A percentile compares a stretch with the other conserved stretches of the same genome.
Conservation (phyloP, 2,113 vertebrate species). For the Eretmochelys imbricata region DNA sequence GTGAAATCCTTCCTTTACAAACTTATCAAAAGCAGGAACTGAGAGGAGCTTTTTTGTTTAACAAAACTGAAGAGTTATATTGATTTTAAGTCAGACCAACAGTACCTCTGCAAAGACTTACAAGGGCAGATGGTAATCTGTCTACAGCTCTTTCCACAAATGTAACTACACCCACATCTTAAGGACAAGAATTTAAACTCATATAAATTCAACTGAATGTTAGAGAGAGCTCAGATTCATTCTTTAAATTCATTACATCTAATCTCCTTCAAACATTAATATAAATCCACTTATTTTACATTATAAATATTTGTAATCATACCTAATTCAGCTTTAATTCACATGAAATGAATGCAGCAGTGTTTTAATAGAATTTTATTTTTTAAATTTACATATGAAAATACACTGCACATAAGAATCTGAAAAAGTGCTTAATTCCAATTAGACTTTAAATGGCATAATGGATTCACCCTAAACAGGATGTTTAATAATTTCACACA, state of each 20-base stretch:
- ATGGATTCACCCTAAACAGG: not conserved
- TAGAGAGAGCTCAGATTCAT: no score
- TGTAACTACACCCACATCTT: not conserved
- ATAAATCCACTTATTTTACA: not conserved
- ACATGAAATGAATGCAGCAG: not conserved
- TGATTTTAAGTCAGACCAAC: not conserved
- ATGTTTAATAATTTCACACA: not conserved
- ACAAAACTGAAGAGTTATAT: no score
- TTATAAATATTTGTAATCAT: not conserved
- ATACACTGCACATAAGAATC: rapidly evolving
- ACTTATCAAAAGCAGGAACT: no score
- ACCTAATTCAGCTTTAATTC: not conserved
- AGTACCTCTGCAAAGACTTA: not conserved
- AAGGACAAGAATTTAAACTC: not conserved
- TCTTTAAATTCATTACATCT: not conserved
- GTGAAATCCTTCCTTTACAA: not conserved
- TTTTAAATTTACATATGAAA: not conserved
- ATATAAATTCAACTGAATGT: no score
- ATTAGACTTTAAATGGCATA: not conserved
- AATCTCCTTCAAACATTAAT: not conserved
- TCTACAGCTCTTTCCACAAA: no score
- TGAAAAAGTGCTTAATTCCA: rapidly evolving
- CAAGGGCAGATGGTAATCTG: not conserved
- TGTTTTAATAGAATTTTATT: not conserved
- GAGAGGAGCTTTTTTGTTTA: not conserved